Conservation (phyloP, 2,888 invertebrate genomes). For the Barypeithes pellucidus region DNA sequence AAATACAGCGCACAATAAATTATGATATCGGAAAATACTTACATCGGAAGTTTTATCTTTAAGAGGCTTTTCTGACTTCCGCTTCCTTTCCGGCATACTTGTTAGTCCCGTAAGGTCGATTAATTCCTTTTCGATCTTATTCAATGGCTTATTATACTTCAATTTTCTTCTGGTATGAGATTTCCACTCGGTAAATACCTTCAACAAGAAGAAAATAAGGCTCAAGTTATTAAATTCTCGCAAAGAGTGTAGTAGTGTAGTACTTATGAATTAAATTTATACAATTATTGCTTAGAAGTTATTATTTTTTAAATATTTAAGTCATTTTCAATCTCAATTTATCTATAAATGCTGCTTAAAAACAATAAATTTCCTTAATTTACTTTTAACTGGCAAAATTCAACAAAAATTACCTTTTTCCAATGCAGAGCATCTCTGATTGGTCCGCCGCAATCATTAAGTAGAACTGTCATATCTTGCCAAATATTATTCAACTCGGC, state of each 20-base stretch:
- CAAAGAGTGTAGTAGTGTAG: too few relatives aligned
- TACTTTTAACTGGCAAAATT: background rate
- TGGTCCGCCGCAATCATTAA: constrained; percentile 47
- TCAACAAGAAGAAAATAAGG: constrained; percentile 12
- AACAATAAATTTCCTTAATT: too few relatives aligned
- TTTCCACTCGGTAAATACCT: constrained; percentile 53
- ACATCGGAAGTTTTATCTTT: background rate
- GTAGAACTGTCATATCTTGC: constrained; percentile 45
- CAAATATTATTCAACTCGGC: constrained; percentile 45
- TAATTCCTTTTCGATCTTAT: constrained; percentile 41
- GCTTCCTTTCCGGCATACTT: constrained; percentile 22
- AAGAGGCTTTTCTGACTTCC: constrained; percentile 16
- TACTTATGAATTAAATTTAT: too few relatives aligned
- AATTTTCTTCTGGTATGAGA: constrained; percentile 48
- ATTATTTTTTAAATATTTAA: too few relatives aligned
- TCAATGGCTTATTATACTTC: constrained; percentile 40
- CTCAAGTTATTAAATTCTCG: constrained; percentile 16
- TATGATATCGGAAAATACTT: constrained; percentile 2
- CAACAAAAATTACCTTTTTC: constrained; percentile 42
- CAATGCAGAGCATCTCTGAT: constrained; percentile 44
- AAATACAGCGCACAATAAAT: too few relatives aligned
- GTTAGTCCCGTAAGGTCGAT: constrained; percentile 39
- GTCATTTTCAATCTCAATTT: too few relatives aligned
- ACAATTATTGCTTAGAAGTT: too few relatives aligned
- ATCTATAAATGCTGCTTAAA: too few relatives aligned